phyloP scores from a whole-genome alignment of 2,888 invertebrate species.

The Holacanthella duospinosa region DNA sequence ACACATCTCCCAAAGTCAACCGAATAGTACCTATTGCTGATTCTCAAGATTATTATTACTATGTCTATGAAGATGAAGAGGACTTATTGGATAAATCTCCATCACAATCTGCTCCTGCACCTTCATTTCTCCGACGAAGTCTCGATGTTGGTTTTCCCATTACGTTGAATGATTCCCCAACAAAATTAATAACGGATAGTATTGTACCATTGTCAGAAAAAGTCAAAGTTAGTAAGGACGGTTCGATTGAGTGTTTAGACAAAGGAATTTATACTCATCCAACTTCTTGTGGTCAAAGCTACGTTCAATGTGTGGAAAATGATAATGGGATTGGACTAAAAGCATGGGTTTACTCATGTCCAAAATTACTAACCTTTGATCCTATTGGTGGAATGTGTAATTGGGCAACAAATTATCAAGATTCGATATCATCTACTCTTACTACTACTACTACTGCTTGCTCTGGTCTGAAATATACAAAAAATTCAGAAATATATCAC shows the following conservation, averaged over 20 bases:
- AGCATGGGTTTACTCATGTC: conserved; percentile 83
- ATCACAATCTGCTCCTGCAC: conserved; percentile 18
- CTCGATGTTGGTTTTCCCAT: not conserved
- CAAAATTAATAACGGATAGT: not conserved
- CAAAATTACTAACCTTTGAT: conserved; percentile 73
- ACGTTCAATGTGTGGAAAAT: conserved; percentile 77
- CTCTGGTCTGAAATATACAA: no score
- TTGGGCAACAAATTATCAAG: conserved; percentile 49
- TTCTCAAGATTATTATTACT: conserved; percentile 31
- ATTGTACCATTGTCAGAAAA: conserved; percentile 40
- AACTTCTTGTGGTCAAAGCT: conserved; percentile 68
- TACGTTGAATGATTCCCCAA: conserved; percentile 2
- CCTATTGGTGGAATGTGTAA: conserved; percentile 84
- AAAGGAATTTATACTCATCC: conserved; percentile 88
- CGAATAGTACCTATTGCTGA: conserved; percentile 6
- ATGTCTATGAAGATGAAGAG: conserved; percentile 47
- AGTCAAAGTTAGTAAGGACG: conserved; percentile 51
- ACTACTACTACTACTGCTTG: no score
- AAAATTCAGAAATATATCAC: no score
- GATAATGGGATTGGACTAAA: conserved; percentile 58
- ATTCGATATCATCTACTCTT: no score
- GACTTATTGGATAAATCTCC: conserved; percentile 57
- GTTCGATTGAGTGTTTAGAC: conserved; percentile 71
- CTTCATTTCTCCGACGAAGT: conserved; percentile 4
- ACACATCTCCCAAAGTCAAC: not conserved